Evolutionary conservation across 2,888 invertebrate genomes (phyloP).

Genomic region (Bombylius major): DNA sequence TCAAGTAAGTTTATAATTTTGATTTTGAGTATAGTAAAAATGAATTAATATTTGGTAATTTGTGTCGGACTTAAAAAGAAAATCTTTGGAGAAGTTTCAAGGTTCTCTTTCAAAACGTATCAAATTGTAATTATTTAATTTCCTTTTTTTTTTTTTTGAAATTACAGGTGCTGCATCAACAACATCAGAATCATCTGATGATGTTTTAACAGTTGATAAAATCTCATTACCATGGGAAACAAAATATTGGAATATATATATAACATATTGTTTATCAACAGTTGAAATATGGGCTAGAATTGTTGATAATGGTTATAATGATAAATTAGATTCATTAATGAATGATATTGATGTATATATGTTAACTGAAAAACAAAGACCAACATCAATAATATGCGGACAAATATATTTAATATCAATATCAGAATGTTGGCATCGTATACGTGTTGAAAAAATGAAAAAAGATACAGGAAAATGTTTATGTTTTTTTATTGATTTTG

Average conservation of each 20-base stretch:
- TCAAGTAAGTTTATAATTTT: constrained; percentile 10
- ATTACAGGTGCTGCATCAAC: constrained; percentile 9
- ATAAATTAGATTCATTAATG: constrained; percentile 39
- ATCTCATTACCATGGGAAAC: constrained; percentile 24
- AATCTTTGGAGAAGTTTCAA: neutral
- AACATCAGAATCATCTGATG: constrained; percentile 2
- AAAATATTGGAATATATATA: constrained; percentile 43
- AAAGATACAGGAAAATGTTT: constrained; percentile 36
- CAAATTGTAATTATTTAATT: neutral
- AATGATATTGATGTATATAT: constrained; percentile 40
- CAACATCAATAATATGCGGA: constrained; percentile 20
- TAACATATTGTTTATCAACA: constrained; percentile 48
- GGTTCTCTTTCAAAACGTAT: neutral
- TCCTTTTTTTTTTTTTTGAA: neutral
- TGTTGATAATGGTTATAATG: constrained; percentile 50
- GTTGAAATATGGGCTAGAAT: constrained; percentile 54
- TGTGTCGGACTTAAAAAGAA: too few species aligned
- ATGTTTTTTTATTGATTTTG: constrained; percentile 64
- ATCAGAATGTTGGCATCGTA: constrained; percentile 45
- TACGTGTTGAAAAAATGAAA: constrained; percentile 40
- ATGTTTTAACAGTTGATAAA: constrained; percentile 15
- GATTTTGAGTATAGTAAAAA: too few species aligned
- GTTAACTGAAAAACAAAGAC: constrained; percentile 22
- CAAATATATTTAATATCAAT: constrained; percentile 33
- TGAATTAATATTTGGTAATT: neutral